Percentiles rank a stretch among this genome's conserved stretches.
phyloP scores from a whole-genome alignment of 2,113 vertebrate species.

The Sardina pilchardus region DNA sequence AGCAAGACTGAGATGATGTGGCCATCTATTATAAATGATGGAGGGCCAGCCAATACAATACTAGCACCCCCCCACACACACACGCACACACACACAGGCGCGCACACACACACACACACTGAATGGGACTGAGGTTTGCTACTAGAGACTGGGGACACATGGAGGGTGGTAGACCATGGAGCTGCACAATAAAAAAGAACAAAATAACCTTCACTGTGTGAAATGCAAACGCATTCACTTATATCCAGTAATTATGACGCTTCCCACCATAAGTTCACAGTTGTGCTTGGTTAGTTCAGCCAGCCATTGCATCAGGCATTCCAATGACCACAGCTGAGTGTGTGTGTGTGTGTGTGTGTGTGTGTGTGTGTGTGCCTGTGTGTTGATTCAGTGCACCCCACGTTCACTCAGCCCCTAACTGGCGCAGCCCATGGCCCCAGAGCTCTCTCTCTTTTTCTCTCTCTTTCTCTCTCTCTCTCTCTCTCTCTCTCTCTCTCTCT shows the following conservation, averaged over 20 bases:
- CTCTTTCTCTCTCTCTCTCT: neutral
- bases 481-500: too few relatives aligned
- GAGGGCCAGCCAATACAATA: neutral
- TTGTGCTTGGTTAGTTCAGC: neutral
- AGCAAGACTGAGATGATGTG: neutral
- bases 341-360: neutral
- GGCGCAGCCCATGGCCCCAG: neutral
- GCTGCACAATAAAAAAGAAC: too few relatives aligned
- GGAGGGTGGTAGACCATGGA: neutral
- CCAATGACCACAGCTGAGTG: neutral
- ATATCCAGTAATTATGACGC: neutral
- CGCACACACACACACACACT: constrained; percentile 3
- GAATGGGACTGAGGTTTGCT: neutral
- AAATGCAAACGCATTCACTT: neutral
- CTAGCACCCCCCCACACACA: neutral
- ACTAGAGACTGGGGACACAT: neutral
- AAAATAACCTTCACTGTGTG: neutral
- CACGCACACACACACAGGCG: neutral
- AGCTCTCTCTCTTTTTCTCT: neutral
- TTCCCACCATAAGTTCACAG: neutral
- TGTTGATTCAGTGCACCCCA: neutral
- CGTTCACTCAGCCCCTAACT: neutral
- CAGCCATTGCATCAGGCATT: neutral
- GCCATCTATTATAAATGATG: neutral
- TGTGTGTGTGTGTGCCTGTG: neutral